Evolutionary conservation across 2,888 invertebrate species (phyloP), one percentile per base, ranked within the genome.

Genomic region (Beris chalybata): DNA sequence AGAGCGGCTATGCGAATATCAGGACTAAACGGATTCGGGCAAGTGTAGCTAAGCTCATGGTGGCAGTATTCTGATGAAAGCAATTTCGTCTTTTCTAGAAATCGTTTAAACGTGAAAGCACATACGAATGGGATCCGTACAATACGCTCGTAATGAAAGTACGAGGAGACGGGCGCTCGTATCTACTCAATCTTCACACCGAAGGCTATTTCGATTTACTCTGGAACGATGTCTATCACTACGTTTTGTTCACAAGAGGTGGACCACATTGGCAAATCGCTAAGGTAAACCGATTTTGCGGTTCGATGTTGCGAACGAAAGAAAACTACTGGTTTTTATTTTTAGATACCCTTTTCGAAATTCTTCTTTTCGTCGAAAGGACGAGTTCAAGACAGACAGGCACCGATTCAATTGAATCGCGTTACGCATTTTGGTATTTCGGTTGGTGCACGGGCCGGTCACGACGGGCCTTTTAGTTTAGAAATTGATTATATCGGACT

Each of bases 241-340:
- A 90, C 79, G 87, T 90, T 0, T 81, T 99, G 4, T 94, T 88
- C 77, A 99, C 99, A 0, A 87, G 97, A 80, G 99, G 99, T 47
- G 97, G 98, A 0, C 99, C 99, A 0, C 97, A 99, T 78, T 99
- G 99, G 99, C 98, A 99, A 83, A 82, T 87, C 69, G 87, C 90
- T 31, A 93, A 89, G 85, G 93, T 93, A 81, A 75, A 3, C 7
- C 5, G 29, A 38, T 5, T 38, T 38, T 38, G 38, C 38, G 3
- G 9, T 3, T 30, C 29, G 29, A 22, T 22, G 7, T 3, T 38
- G 38, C 7, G 5, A 38, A 29, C 15, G 22, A 22, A 22, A 55
- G 38, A 56, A 13, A n/a, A n/a, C 44, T n/a, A 48, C n/a, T n/a
- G 5, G 13, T 4, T 44, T 44, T 47, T 61, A 68, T 68, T 71